Conservation (phyloP, 2,888 invertebrate genomes). For the Parapristionchus giblindavisi region DNA sequence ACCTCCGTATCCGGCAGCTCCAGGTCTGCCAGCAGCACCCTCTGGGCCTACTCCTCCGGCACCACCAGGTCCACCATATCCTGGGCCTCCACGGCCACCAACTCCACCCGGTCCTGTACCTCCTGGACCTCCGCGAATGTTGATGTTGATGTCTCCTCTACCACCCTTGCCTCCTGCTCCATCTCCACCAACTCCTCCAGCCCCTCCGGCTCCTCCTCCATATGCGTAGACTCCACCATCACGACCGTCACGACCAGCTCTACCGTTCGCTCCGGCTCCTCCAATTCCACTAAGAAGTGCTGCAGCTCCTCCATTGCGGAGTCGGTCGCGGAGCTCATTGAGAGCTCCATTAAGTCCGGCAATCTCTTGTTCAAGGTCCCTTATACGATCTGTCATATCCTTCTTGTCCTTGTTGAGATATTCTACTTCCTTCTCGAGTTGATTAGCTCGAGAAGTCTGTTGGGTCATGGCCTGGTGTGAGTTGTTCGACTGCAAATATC, state of each 20-base stretch:
- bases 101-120: slow-evolving; percentile 33
- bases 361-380: slow-evolving; percentile 50
- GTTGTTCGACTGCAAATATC: slow-evolving; percentile 25
- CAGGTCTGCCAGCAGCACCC: slow-evolving; percentile 14
- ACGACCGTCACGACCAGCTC: slow-evolving; percentile 23
- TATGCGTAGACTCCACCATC: slow-evolving; percentile 3
- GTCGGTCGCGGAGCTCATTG: slow-evolving; percentile 46
- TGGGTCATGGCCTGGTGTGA: slow-evolving; percentile 44
- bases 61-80: slow-evolving; percentile 17
- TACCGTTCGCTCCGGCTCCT: slow-evolving; percentile 39
- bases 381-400: slow-evolving; percentile 40
- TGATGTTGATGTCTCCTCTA: slow-evolving; percentile 34
- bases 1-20: background rate
- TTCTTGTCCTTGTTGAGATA: slow-evolving; percentile 48
- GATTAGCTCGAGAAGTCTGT: slow-evolving; percentile 56
- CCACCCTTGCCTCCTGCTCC: slow-evolving; percentile 35
- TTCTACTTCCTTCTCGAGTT: slow-evolving; percentile 58
- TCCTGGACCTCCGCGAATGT: slow-evolving; percentile 36
- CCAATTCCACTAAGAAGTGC: slow-evolving; percentile 46
- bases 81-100: slow-evolving; percentile 25
- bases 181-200: slow-evolving; percentile 44
- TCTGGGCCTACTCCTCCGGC: slow-evolving; percentile 10
- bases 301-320: slow-evolving; percentile 37
- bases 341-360: slow-evolving; percentile 51
- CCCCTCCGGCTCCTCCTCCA: slow-evolving; percentile 37